Conservation (phyloP, 2,888 invertebrate genomes). For the Helicoverpa assulta region DNA sequence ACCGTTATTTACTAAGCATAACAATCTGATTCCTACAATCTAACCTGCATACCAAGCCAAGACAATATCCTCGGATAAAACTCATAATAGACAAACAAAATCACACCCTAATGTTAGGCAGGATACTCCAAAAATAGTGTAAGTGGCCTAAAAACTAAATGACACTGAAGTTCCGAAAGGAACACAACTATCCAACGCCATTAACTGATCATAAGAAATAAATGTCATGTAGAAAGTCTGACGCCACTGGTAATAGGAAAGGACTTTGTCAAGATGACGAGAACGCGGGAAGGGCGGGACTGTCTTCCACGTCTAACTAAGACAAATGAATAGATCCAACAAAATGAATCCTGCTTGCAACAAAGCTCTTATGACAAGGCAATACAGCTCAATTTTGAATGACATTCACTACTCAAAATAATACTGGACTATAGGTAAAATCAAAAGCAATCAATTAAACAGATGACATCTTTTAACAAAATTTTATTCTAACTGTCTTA, state of each 20-base stretch:
- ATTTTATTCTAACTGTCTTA: conserved; percentile 32
- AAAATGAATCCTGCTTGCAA: conserved; percentile 22
- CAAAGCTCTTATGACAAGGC: conserved; percentile 20
- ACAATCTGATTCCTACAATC: no score
- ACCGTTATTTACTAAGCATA: no score
- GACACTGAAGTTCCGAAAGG: neutral
- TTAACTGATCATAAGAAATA: conserved; percentile 40
- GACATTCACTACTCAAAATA: neutral
- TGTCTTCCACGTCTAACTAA: conserved; percentile 67
- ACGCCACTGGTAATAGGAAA: conserved; percentile 64
- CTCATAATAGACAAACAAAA: no score
- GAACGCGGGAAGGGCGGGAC: conserved; percentile 80
- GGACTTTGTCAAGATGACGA: conserved; percentile 70
- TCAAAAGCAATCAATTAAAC: conserved; percentile 47
- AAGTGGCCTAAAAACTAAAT: conserved; percentile 13
- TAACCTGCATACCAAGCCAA: no score
- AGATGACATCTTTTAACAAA: conserved; percentile 24
- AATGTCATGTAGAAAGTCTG: conserved; percentile 60
- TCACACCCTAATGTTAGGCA: no score
- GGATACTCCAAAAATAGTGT: neutral
- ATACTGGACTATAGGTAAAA: neutral
- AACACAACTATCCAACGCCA: conserved; percentile 1
- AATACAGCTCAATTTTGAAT: conserved; percentile 19
- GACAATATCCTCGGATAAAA: no score
- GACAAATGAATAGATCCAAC: conserved; percentile 73